phyloP scores from a whole-genome alignment of 1,140 invertebrate genomes.

The Conopomorpha cramerella region DNA sequence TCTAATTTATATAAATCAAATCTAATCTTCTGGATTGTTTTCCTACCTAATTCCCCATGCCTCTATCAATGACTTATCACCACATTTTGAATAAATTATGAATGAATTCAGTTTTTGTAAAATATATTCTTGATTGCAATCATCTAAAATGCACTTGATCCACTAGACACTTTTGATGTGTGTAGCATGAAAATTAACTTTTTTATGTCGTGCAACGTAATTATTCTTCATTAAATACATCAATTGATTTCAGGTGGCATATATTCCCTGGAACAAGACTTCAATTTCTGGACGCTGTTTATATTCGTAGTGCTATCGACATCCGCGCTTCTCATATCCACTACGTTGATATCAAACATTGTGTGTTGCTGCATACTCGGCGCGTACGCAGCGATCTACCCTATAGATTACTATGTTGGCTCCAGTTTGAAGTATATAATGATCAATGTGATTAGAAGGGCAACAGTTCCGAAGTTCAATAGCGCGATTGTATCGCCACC shows the following conservation, averaged over 20 bases:
- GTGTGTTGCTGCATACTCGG: constrained; percentile 67
- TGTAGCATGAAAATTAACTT: too few species aligned
- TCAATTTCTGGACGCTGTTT: constrained; percentile 69
- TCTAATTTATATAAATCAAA: too few species aligned
- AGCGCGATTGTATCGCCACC: constrained; percentile 66
- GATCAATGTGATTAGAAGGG: constrained; percentile 67
- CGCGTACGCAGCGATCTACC: constrained; percentile 64
- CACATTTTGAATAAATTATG: too few species aligned
- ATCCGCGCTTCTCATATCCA: constrained; percentile 54
- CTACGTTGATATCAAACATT: constrained; percentile 64
- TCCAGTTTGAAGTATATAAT: constrained; percentile 73
- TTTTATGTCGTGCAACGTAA: too few species aligned
- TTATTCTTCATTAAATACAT: too few species aligned
- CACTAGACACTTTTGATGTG: too few species aligned
- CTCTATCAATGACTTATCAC: too few species aligned
- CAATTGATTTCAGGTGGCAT: constrained; percentile 60
- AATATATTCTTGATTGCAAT: too few species aligned
- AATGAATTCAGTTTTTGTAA: too few species aligned
- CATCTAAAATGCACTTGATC: too few species aligned
- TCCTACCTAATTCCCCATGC: too few species aligned
- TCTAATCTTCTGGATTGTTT: too few species aligned
- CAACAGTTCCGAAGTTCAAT: constrained; percentile 63
- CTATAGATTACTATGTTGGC: constrained; percentile 68
- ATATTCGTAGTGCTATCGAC: constrained; percentile 53
- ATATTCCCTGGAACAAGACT: constrained; percentile 54